A percentile compares a stretch with the other conserved stretches of the same genome.
Conservation (phyloP, 37 sponge, comb jelly and placozoan species). For the Beroe ovata region DNA sequence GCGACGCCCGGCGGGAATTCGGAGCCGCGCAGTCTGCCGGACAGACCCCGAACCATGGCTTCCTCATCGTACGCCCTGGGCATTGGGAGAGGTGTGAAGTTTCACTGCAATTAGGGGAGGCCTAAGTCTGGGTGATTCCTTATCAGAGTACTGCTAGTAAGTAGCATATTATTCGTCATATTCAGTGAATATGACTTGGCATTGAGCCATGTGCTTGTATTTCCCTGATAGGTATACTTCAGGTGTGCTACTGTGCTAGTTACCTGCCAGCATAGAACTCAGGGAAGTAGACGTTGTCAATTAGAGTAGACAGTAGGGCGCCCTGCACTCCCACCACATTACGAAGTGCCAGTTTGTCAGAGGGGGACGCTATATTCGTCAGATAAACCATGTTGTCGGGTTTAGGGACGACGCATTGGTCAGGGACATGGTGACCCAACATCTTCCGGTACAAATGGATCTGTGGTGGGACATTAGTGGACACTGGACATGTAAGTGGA, state of each 20-base stretch:
- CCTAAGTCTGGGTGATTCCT: background rate
- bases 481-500: too few species aligned
- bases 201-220: too few species aligned
- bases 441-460: slow-evolving; percentile 46
- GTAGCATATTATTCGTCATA: background rate
- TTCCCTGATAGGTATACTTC: too few species aligned
- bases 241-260: too few species aligned
- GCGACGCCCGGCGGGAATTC: slow-evolving; percentile 1
- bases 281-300: slow-evolving; percentile 32
- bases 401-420: slow-evolving; percentile 1
- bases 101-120: too few species aligned
- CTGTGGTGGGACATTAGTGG: too few species aligned
- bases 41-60: slow-evolving; percentile 4
- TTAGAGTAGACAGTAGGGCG: slow-evolving; percentile 55
- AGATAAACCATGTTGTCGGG: background rate
- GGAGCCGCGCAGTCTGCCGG: slow-evolving; percentile 9
- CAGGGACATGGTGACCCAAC: background rate
- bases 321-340: slow-evolving; percentile 50
- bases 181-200: background rate
- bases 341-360: slow-evolving; percentile 31
- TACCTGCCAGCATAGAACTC: slow-evolving; percentile 49
- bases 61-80: slow-evolving; percentile 35
- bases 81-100: background rate
- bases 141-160: background rate
- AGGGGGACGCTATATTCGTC: background rate